Evolutionary conservation across 2,888 invertebrate genomes (phyloP), one percentile per base, ranked within the genome.

Genomic region (Platerodrilus igneus): DNA sequence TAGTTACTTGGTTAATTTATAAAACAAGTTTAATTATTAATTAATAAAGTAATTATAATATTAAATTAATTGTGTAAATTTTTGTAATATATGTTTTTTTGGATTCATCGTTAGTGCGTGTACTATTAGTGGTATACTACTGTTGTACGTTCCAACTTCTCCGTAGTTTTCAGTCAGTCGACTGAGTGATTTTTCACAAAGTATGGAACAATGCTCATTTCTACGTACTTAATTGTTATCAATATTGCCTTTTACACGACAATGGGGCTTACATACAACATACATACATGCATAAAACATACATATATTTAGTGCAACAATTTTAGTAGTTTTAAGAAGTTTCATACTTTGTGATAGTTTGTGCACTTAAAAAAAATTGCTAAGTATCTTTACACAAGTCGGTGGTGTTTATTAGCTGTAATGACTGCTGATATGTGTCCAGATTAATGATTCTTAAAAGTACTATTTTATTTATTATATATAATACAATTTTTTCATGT

Each of bases 1-100:
- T 56, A 55, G 63, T 65, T 64, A 64, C 60, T 63, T 63, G 46
- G 51, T 52, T 52, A 55, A 62, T 64, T 64, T 63, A 62, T 60
- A 58, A 62, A 60, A 64, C 60, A 63, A 60, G 53, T 62, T 62
- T 61, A 60, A 60, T 63, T 60, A 60, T 58, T 55, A 52, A 63
- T 63, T 60, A 60, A 58, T 55, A 52, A 63, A 63, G 60, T 62
- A 64, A 60, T 64, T 64, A 64, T 64, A 64, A 64, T n/a, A 64
- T 61, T 63, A 54, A 62, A 64, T 65, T 65, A 63, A 66, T 66
- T 68, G 67, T 68, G 67, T 69, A 69, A 66, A 69, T 69, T 68
- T 69, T 69, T 69, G 69, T 69, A 68, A 68, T 66, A 69, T 68
- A 68, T 64, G 66, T 64, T 47, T 35, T 44, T 46, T 49, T 47